Conservation (phyloP, 92 coral and sea anemone species). For the Zoanthus sansibaricus region DNA sequence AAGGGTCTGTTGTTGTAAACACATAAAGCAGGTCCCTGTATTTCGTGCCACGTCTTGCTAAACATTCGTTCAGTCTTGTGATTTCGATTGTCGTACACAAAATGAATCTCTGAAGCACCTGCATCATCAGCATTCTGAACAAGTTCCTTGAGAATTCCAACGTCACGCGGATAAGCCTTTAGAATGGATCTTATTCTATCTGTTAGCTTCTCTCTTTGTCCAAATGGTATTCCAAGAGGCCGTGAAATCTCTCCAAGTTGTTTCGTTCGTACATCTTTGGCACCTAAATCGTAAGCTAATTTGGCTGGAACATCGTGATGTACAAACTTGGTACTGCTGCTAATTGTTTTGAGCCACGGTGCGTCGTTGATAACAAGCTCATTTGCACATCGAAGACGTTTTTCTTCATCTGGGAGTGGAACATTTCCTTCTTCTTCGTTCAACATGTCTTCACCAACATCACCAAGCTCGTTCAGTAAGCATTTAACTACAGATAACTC, state of each 20-base stretch:
- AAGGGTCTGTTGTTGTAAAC: conserved; percentile 90
- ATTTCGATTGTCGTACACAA: conserved; percentile 81
- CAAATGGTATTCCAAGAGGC: conserved; percentile 79
- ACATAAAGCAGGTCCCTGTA: conserved; percentile 96
- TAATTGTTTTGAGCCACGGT: conserved; percentile 62
- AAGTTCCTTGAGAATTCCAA: conserved; percentile 89
- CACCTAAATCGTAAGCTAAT: conserved; percentile 77
- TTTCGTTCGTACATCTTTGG: conserved; percentile 69
- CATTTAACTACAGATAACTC: conserved; percentile 68
- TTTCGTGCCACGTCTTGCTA: conserved; percentile 75
- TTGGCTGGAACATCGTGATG: conserved; percentile 65
- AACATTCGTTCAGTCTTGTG: conserved; percentile 68
- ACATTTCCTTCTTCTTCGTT: conserved; percentile 56
- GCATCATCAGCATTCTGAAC: conserved; percentile 97
- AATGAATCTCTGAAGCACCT: conserved; percentile 87
- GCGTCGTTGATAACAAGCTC: conserved; percentile 80
- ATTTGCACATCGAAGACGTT: conserved; percentile 58
- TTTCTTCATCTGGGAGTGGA: conserved; percentile 76
- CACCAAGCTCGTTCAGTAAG: conserved; percentile 62
- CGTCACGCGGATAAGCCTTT: conserved; percentile 83
- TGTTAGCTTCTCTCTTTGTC: conserved; percentile 85
- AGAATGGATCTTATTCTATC: conserved; percentile 81
- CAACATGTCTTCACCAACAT: conserved; percentile 29
- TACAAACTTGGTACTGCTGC: conserved; percentile 49
- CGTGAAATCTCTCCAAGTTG: conserved; percentile 68